Percentiles rank a stretch among this genome's conserved stretches.
These are phyloP conservation scores for Rallus crepitans DNA, from an alignment of 2,797 vertebrate species.

Conservation along the genomic window DNA sequence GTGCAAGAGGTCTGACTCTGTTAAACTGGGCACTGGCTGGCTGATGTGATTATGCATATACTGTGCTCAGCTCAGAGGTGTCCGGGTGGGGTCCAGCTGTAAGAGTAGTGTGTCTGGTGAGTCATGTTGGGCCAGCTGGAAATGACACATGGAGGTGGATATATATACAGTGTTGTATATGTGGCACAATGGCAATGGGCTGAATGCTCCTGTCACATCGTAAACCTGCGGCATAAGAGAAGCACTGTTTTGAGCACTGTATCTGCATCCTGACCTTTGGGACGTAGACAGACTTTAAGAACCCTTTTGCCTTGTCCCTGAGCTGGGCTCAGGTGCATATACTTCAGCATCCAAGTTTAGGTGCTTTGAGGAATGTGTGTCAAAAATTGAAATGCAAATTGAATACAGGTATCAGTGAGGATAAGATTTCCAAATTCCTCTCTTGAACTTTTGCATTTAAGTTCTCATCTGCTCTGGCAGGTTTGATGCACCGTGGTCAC, in stretches of 20 bases:
- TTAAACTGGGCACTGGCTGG: background rate
- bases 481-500: background rate
- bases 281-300: background rate
- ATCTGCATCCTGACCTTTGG: fast-evolving
- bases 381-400: background rate
- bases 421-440: background rate
- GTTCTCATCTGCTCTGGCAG: background rate
- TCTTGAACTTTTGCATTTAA: background rate
- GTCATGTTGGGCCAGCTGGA: background rate
- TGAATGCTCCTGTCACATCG: fast-evolving
- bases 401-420: background rate
- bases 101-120: fast-evolving
- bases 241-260: background rate
- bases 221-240: background rate
- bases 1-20: background rate
- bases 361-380: background rate
- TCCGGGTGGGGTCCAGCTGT: background rate
- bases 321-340: background rate
- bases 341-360: background rate
- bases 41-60: fast-evolving
- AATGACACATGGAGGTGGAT: fast-evolving
- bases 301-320: background rate
- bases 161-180: background rate
- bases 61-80: fast-evolving
- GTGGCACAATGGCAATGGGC: background rate